These are phyloP conservation scores for Pterocles orientalis DNA, from an alignment of 2,113 vertebrate genomes.

Conservation along the genomic window DNA sequence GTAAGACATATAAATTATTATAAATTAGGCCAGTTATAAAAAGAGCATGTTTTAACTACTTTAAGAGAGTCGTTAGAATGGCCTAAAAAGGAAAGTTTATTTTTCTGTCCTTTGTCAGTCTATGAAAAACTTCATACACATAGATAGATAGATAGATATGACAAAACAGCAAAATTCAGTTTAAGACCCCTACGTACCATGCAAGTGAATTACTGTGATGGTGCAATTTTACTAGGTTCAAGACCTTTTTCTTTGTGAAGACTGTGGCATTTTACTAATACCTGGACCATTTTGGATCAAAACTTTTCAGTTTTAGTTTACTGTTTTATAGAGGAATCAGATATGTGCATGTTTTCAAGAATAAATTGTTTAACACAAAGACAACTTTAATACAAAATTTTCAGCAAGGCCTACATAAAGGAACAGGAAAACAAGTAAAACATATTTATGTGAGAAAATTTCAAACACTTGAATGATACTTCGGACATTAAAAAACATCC, in stretches of 20 bases:
- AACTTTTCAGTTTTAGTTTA: not conserved
- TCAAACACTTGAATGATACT: not conserved
- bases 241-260: not conserved
- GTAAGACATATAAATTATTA: not conserved
- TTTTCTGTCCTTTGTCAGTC: not conserved
- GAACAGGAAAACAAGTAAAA: not conserved
- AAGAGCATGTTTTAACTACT: not conserved
- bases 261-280: not conserved
- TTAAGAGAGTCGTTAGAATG: not conserved
- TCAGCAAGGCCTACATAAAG: not conserved
- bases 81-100: not conserved
- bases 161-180: not conserved
- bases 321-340: not conserved
- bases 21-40: not conserved
- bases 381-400: not conserved
- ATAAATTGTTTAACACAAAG: not conserved
- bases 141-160: not conserved
- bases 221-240: not conserved
- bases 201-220: not conserved
- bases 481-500: not conserved
- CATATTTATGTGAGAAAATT: not conserved
- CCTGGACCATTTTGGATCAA: not conserved
- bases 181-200: not conserved
- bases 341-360: not conserved
- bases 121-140: rapidly evolving